These are phyloP conservation scores for Tor tambroides DNA, from an alignment of 2,113 vertebrate species.

Conservation along the genomic window DNA sequence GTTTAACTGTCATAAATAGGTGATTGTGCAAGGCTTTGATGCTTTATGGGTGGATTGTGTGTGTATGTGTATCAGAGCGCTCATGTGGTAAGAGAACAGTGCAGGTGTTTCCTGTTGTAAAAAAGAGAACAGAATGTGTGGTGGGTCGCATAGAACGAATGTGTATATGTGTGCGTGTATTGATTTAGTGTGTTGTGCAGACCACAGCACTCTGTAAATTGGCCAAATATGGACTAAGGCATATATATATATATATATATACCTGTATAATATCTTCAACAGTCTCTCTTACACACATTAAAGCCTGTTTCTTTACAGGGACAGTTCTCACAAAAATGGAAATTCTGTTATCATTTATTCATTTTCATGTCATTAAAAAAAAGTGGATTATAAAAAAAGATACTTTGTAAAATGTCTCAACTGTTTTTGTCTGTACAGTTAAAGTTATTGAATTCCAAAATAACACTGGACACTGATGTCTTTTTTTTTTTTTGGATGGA, in stretches of 20 bases:
- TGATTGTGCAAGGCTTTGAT: conserved; percentile 50
- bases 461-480: background rate
- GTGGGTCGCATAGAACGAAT: conserved; percentile 30
- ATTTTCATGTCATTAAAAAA: background rate
- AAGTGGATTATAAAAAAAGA: background rate
- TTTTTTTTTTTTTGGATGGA: too few species aligned
- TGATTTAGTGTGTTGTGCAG: conserved; percentile 20
- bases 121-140: conserved; percentile 6
- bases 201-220: conserved; percentile 28
- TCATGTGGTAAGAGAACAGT: conserved; percentile 48
- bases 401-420: background rate
- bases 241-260: background rate
- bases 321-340: background rate
- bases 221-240: background rate
- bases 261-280: background rate
- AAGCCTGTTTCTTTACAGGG: background rate
- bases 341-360: background rate
- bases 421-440: background rate
- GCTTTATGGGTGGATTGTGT: conserved; percentile 31
- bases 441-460: background rate
- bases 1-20: conserved; percentile 48
- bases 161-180: conserved; percentile 23
- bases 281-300: background rate
- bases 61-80: conserved; percentile 37
- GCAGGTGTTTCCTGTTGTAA: conserved; percentile 67